Percentiles rank a stretch among this genome's conserved stretches.
Conservation (phyloP, 2,888 invertebrate genomes). For the Electrophaes corylata region DNA sequence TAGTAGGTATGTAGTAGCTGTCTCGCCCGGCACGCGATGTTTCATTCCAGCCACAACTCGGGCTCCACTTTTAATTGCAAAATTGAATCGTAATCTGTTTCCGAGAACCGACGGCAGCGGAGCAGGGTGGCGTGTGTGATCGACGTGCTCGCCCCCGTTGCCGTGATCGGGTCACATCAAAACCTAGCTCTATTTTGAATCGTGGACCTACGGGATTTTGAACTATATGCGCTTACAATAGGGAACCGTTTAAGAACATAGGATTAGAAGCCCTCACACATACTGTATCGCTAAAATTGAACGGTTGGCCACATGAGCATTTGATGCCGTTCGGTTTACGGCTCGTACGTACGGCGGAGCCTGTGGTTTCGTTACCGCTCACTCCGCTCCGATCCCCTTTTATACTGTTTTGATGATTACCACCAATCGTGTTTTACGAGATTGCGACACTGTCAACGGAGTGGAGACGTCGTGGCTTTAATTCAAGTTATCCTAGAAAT, state of each 20-base stretch:
- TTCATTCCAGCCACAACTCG: slow-evolving; percentile 15
- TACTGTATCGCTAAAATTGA: neutral
- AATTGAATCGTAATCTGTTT: slow-evolving; percentile 48
- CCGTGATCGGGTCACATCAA: slow-evolving; percentile 17
- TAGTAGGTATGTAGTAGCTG: neutral
- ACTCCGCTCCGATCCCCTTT: neutral
- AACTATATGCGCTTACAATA: slow-evolving; percentile 2
- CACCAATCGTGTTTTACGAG: no score
- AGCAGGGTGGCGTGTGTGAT: slow-evolving; percentile 39
- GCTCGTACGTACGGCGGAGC: neutral
- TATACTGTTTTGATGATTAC: no score
- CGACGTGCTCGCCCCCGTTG: slow-evolving; percentile 28
- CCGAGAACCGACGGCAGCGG: slow-evolving; percentile 35
- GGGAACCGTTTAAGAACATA: neutral
- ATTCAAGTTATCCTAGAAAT: no score
- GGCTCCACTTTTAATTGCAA: slow-evolving; percentile 44
- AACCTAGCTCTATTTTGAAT: neutral
- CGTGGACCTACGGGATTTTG: slow-evolving; percentile 5
- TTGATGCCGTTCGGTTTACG: neutral
- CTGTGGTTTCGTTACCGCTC: neutral
- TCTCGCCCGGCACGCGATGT: slow-evolving; percentile 27
- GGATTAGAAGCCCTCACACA: neutral
- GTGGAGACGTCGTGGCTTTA: no score
- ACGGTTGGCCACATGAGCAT: neutral
- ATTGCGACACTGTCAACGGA: no score